Percentiles rank a stretch among this genome's conserved stretches.
Evolutionary conservation across 2,797 vertebrate genomes (phyloP).

Genomic region (Eulemur rubriventer): DNA sequence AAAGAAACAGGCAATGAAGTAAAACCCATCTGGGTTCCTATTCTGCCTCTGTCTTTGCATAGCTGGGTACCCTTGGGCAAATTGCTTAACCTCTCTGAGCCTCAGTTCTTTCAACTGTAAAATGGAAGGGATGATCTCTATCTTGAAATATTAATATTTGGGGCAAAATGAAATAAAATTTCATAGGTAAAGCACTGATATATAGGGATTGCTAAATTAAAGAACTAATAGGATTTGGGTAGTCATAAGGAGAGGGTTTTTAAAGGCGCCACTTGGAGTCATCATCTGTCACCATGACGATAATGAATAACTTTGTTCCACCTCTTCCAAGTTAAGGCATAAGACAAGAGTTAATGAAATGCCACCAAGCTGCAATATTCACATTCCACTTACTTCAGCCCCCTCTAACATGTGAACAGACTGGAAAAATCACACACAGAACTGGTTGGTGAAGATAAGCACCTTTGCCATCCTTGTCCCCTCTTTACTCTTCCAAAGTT

Average conservation of each 20-base stretch:
- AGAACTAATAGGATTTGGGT: slow-evolving; percentile 13
- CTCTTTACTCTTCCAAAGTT: background rate
- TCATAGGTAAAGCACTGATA: background rate
- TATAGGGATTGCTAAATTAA: background rate
- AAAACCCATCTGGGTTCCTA: background rate
- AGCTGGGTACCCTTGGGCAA: background rate
- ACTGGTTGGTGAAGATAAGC: background rate
- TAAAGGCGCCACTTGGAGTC: background rate
- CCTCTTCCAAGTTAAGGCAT: background rate
- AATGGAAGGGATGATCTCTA: slow-evolving; percentile 11
- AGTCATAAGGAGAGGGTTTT: background rate
- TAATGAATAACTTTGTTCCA: slow-evolving; percentile 4
- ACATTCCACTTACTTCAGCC: background rate
- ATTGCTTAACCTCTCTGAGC: background rate
- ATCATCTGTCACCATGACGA: slow-evolving; percentile 22
- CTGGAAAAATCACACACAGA: background rate
- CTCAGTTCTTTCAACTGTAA: slow-evolving; percentile 26
- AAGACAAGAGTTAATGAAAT: slow-evolving; percentile 30
- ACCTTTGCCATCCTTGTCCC: background rate
- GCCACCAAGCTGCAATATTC: background rate
- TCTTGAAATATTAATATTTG: slow-evolving; percentile 8
- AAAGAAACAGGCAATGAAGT: background rate
- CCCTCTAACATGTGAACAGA: background rate
- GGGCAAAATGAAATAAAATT: slow-evolving; percentile 30
- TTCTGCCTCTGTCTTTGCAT: background rate